These are phyloP conservation scores for Isaurus tuberculatus DNA, from an alignment of 92 coral and sea anemone species.

Conservation along the genomic window DNA sequence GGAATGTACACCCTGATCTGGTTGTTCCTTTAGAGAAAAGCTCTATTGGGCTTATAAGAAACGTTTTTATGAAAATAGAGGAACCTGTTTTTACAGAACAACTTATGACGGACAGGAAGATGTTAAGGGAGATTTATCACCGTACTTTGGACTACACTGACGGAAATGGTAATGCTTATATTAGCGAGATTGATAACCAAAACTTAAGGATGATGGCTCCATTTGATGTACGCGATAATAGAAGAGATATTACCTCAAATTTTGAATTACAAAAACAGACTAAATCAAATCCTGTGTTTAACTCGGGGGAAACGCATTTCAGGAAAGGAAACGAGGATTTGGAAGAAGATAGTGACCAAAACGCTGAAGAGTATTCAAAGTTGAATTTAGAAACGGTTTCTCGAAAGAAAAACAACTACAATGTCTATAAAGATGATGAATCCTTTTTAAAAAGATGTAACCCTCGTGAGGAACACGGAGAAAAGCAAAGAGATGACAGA, in stretches of 20 bases:
- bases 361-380: neutral
- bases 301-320: neutral
- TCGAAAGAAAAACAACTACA: neutral
- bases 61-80: conserved; percentile 84
- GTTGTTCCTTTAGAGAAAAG: conserved; percentile 75
- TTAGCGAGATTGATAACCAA: neutral
- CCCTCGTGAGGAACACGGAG: neutral
- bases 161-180: conserved; percentile 6
- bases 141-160: neutral
- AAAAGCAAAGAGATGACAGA: conserved; percentile 24
- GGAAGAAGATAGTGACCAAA: neutral
- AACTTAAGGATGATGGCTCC: neutral
- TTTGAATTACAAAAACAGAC: neutral
- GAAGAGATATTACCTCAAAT: neutral
- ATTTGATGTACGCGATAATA: neutral
- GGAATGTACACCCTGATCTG: conserved; percentile 77
- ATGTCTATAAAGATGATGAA: neutral
- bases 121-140: conserved; percentile 32
- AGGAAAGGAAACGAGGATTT: neutral
- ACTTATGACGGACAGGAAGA: neutral
- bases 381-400: neutral
- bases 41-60: conserved; percentile 72
- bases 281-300: neutral
- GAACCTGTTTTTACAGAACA: conserved; percentile 56
- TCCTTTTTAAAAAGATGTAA: neutral